A percentile compares a stretch with the other conserved stretches of the same genome.
Conservation (phyloP, 1,140 invertebrate genomes). For the Plodia interpunctella region DNA sequence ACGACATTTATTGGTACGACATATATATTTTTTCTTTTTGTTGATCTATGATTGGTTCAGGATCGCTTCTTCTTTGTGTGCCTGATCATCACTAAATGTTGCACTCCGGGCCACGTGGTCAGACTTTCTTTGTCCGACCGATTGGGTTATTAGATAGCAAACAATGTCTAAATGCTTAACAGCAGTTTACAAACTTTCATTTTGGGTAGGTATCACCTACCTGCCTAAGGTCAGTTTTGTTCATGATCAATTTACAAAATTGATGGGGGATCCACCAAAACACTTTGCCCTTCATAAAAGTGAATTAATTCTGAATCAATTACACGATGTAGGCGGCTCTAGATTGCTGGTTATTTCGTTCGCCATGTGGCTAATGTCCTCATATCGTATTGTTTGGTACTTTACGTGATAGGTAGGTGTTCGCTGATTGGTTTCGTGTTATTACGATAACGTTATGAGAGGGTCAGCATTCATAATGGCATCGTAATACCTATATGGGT, state of each 20-base stretch:
- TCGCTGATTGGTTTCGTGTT: constrained; percentile 8
- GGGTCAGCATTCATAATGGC: neutral
- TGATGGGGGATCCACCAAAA: constrained; percentile 42
- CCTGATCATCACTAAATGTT: no score
- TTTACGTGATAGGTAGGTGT: constrained; percentile 8
- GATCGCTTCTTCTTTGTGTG: no score
- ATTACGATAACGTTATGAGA: constrained; percentile 2
- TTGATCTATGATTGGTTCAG: no score
- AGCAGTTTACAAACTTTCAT: no score
- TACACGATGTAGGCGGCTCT: constrained; percentile 31
- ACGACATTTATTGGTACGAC: no score
- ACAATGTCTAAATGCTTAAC: no score
- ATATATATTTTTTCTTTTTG: no score
- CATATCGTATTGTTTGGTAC: constrained; percentile 12
- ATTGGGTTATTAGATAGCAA: no score
- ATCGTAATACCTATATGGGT: constrained; percentile 17
- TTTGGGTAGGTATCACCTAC: neutral
- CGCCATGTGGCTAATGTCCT: constrained; percentile 36
- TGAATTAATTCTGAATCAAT: constrained; percentile 53
- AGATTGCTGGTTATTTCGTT: neutral
- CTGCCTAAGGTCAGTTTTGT: neutral
- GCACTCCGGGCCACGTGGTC: no score
- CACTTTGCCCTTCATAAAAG: constrained; percentile 56
- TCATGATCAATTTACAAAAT: constrained; percentile 59
- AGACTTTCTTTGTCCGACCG: no score